A percentile compares a stretch with the other conserved stretches of the same genome.
These are phyloP conservation scores for Chrysolina haemoptera DNA, from an alignment of 2,888 invertebrate genomes.

Conservation along the genomic window DNA sequence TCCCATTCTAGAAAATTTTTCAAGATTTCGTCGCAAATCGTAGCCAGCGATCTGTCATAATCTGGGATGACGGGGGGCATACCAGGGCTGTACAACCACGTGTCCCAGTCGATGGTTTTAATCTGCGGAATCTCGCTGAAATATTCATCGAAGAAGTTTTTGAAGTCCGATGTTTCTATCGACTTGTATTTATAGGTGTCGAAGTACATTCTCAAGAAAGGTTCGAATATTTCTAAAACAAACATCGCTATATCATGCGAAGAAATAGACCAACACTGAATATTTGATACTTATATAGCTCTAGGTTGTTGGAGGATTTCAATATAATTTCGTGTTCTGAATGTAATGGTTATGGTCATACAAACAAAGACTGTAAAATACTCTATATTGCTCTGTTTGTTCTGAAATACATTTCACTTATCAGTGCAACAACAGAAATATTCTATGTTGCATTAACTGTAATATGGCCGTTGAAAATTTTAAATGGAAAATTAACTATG, in stretches of 20 bases:
- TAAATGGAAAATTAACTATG: too few relatives aligned
- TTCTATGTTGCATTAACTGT: too few relatives aligned
- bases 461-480: too few relatives aligned
- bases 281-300: too few relatives aligned
- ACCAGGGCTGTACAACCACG: conserved; percentile 87
- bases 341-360: too few relatives aligned
- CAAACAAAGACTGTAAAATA: too few relatives aligned
- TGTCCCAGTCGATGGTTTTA: conserved; percentile 84
- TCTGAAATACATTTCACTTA: too few relatives aligned
- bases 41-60: conserved; percentile 80
- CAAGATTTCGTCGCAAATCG: conserved; percentile 75
- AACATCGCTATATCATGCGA: neutral
- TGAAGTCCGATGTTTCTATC: conserved; percentile 87
- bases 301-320: too few relatives aligned
- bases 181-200: conserved; percentile 86
- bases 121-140: conserved; percentile 76
- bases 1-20: conserved; percentile 73
- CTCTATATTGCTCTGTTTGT: too few relatives aligned
- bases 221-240: conserved; percentile 79
- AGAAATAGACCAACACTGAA: too few relatives aligned
- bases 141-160: conserved; percentile 79
- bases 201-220: conserved; percentile 87
- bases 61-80: conserved; percentile 91
- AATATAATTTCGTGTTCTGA: too few relatives aligned
- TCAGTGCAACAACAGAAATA: too few relatives aligned